phyloP scores from a whole-genome alignment of 2,888 invertebrate species.

The Drosophila setosimentum region DNA sequence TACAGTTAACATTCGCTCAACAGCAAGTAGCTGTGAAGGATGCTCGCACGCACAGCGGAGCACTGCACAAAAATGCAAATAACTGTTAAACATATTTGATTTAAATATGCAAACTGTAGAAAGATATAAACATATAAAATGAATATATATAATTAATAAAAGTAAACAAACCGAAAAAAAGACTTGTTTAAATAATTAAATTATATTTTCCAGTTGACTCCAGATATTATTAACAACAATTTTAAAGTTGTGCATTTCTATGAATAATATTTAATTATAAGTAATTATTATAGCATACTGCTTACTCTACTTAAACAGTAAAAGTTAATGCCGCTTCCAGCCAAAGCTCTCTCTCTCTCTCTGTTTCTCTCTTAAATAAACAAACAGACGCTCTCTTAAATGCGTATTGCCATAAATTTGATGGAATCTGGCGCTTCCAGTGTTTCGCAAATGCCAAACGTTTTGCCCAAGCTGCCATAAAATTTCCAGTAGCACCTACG shows the following conservation, averaged over 20 bases:
- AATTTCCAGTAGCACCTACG: constrained; percentile 39
- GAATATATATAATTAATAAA: not conserved
- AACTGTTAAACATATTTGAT: not conserved
- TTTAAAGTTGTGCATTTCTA: not conserved
- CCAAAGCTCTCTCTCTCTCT: not conserved
- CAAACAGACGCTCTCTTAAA: constrained; percentile 54
- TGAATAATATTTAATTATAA: not conserved
- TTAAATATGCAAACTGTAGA: not conserved
- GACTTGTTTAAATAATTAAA: not conserved
- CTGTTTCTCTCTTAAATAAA: constrained; percentile 60
- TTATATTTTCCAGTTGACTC: not conserved
- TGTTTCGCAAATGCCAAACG: constrained; percentile 46
- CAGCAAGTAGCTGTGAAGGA: constrained; percentile 25
- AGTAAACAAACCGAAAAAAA: not conserved
- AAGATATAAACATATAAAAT: not conserved
- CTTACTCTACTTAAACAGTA: not conserved
- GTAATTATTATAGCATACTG: not conserved
- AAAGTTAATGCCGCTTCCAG: constrained; percentile 36
- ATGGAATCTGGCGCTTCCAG: constrained; percentile 33
- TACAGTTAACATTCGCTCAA: constrained; percentile 23
- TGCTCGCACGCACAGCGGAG: not conserved
- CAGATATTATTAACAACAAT: not conserved
- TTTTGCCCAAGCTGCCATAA: constrained; percentile 55
- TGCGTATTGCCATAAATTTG: constrained; percentile 42
- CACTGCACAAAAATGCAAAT: too few species aligned